Base-by-base conservation (phyloP, 1,140 invertebrate genomes). In the Phthorimaea operculella region DNA sequence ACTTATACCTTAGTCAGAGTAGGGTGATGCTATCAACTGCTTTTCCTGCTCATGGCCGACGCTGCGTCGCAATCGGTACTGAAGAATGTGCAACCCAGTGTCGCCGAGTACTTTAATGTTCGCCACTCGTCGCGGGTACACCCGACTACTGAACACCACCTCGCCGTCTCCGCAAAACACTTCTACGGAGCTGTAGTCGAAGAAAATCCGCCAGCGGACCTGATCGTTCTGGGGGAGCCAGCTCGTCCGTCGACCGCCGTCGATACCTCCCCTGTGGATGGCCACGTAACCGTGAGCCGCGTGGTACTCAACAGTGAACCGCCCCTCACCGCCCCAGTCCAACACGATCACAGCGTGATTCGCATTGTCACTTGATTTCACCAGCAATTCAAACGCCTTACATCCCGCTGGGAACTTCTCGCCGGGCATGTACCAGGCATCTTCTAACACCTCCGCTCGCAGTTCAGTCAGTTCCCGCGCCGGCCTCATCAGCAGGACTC, bases 111-210 rank as follows among this genome's bases (percentile, higher is more conserved):
- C 58, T 45, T 59, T 63, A 4, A 83, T 59, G 0, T 48, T 53
- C 21, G 80, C 69, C 0, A 55, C 33, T 16, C 60, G 62, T 11
- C 54, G 70, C 0, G 78, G 78, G 52, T 80, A 80, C 17, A 83
- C 70, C 8, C 80, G 64, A 55, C 75, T 79, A 1, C 75, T 72
- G 52, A 83, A 80, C 1, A 81, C 80, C 11, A 79, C 72, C 21
- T 83, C 80, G 1, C 80, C 80, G 0, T 64, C 58, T 0, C 80
- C 80, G 47, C 78, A 81, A 59, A 78, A 81, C 39, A 83, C 56
- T 58, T 83, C 80, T 52, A 83, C 66, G 4, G 78, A 79, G 60
- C 80, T 81, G 0, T 60, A 66, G 54, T 83, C 80, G 1, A 83
- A 64, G 34, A 80, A 83, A 4, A 83, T 76, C 6, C 74, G 64